Conservation (phyloP, 2,113 vertebrate species). For the Trematocara zebra region DNA sequence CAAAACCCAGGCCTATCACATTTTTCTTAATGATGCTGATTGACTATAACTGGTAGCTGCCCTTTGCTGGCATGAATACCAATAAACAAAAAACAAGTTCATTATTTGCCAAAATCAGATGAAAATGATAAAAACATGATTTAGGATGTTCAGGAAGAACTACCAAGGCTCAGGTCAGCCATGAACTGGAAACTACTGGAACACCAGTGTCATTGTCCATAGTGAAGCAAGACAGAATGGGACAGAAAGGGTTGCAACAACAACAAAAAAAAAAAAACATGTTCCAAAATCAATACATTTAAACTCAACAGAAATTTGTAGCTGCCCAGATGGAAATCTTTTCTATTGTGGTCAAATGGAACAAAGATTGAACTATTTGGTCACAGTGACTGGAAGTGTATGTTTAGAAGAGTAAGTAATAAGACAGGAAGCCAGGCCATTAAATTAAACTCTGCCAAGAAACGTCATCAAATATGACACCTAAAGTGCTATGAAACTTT, state of each 20-base stretch:
- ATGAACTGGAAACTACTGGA: not conserved
- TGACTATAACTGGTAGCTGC: not conserved
- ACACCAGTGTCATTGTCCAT: not conserved
- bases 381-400: not conserved
- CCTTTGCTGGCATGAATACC: not conserved
- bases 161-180: not conserved
- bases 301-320: not conserved
- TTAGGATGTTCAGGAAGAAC: not conserved
- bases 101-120: not conserved
- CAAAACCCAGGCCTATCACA: not conserved
- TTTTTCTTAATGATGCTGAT: not conserved
- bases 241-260: not conserved
- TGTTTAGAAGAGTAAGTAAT: not conserved
- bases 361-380: not conserved
- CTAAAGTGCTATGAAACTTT: not conserved
- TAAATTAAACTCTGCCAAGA: not conserved
- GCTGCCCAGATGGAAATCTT: not conserved
- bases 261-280: not conserved
- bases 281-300: not conserved
- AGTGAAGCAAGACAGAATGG: not conserved
- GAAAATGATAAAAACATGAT: not conserved
- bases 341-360: not conserved
- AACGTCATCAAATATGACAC: not conserved
- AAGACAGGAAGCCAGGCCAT: not conserved
- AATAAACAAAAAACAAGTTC: not conserved